Base-by-base conservation (phyloP, 2,113 vertebrate species). In the Danionella cerebrum region DNA sequence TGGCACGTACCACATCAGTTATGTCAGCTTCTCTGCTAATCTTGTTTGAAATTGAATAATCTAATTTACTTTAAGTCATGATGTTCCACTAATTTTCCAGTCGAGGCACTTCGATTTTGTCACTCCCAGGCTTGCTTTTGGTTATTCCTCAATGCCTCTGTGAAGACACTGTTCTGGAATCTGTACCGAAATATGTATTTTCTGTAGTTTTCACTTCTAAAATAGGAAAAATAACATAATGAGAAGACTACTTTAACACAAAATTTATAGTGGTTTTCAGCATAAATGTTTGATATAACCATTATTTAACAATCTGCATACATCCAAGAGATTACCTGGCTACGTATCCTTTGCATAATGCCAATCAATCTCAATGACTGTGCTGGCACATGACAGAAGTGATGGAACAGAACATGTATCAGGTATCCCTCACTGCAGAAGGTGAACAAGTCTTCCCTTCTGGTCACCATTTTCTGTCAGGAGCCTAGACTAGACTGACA, bases 41-140 rank as follows among this genome's bases (percentile, higher is more conserved):
- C 71, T 64, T 50, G 48, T 73, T 68, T 55, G 31, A 44, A 73
- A 63, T 29, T 68, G 50, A 55, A 63, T 73, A 44, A 73, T 73
- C 71, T 73, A 63, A 73, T 73, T 54, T 68, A 19, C 50, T 53
- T 71, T 48, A 68, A 68, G 39, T 73, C 67, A 63, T 68, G 65
- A 68, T 68, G 71, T 73, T 68, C 57, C 57, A 54, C 71, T 73
- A 68, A 73, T 68, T 73, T 73, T 68, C 65, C 65, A 63, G 65
- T 54, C 25, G 33, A 50, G 65, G 39, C 57, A 55, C 41, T 64
- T 55, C 16, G 38, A 62, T 64, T 48, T 31, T 21, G 5, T 22
- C 9, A 47, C 29, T 35, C 29, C 7, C 11, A 54, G 31, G 58
- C 50, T 5, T 33, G 1, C 2, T 13, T 47, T 31, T n/a, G 31